Conservation (phyloP, 2,888 invertebrate genomes). For the Imbricaverruca yamaguchii region DNA sequence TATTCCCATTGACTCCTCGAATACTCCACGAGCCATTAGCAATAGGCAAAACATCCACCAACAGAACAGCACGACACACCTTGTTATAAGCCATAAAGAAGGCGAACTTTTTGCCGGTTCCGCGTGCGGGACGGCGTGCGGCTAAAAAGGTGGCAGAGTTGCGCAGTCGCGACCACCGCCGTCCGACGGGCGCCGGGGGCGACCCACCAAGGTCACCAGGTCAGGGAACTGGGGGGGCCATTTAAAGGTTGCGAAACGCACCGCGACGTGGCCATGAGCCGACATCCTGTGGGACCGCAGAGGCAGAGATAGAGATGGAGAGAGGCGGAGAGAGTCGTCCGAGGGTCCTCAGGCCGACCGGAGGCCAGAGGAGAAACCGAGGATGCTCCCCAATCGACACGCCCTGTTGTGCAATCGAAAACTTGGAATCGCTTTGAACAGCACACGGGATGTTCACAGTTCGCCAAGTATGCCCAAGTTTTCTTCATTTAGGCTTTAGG, state of each 20-base stretch:
- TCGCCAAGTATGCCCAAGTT: too few species aligned
- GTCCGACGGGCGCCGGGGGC: not conserved
- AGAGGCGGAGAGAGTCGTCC: not conserved
- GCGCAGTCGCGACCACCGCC: too few species aligned
- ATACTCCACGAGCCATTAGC: not conserved
- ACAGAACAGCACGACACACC: not conserved
- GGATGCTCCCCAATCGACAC: not conserved
- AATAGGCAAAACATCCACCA: not conserved
- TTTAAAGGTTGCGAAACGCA: conserved; percentile 5
- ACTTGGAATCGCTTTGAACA: not conserved
- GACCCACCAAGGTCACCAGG: not conserved
- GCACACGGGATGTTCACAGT: too few species aligned
- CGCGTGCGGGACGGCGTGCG: not conserved
- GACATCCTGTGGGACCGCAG: not conserved
- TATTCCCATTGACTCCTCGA: not conserved
- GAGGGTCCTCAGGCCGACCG: not conserved
- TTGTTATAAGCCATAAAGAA: not conserved
- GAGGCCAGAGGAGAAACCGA: not conserved
- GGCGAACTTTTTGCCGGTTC: not conserved
- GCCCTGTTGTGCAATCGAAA: not conserved
- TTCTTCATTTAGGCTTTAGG: too few species aligned
- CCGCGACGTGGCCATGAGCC: not conserved
- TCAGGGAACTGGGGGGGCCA: not conserved
- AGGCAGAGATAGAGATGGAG: not conserved
- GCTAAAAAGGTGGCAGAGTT: too few species aligned